Evolutionary conservation across 2,797 vertebrate species (phyloP).

Genomic region (Pseudocheirus occidentalis): DNA sequence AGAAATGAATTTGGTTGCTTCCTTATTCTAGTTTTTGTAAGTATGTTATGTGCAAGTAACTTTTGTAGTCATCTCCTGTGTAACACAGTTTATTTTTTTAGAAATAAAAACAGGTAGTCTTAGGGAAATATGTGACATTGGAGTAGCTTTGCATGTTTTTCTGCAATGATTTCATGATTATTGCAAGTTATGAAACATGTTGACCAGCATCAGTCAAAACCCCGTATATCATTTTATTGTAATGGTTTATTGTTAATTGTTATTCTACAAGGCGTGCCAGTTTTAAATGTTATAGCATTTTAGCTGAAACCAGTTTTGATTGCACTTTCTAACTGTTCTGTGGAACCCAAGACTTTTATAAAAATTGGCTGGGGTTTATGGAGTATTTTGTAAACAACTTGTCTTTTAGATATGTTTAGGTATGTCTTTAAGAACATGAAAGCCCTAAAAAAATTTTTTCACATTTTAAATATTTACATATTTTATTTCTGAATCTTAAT

Average conservation of each 20-base stretch:
- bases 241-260: conserved; percentile 42
- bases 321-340: conserved; percentile 21
- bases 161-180: conserved; percentile 57
- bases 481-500: conserved; percentile 26
- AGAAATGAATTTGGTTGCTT: conserved; percentile 13
- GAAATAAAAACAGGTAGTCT: conserved; percentile 27
- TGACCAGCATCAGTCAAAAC: conserved; percentile 12
- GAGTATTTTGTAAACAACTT: conserved; percentile 47
- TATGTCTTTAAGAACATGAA: not conserved
- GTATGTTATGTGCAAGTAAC: not conserved
- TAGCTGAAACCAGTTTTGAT: conserved; percentile 17
- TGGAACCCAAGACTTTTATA: conserved; percentile 35
- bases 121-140: not conserved
- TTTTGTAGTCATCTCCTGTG: conserved; percentile 67
- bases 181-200: conserved; percentile 36
- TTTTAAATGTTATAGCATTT: conserved; percentile 52
- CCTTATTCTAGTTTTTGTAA: not conserved
- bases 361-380: conserved; percentile 27
- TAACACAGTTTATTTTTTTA: conserved; percentile 69
- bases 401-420: conserved; percentile 20
- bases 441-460: conserved; percentile 47
- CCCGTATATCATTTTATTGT: not conserved
- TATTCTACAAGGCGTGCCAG: not conserved
- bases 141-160: conserved; percentile 64
- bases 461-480: conserved; percentile 26